A percentile compares a stretch with the other conserved stretches of the same genome.
These are phyloP conservation scores for Seriola rivoliana DNA, from an alignment of 2,113 vertebrate genomes.

Conservation along the genomic window DNA sequence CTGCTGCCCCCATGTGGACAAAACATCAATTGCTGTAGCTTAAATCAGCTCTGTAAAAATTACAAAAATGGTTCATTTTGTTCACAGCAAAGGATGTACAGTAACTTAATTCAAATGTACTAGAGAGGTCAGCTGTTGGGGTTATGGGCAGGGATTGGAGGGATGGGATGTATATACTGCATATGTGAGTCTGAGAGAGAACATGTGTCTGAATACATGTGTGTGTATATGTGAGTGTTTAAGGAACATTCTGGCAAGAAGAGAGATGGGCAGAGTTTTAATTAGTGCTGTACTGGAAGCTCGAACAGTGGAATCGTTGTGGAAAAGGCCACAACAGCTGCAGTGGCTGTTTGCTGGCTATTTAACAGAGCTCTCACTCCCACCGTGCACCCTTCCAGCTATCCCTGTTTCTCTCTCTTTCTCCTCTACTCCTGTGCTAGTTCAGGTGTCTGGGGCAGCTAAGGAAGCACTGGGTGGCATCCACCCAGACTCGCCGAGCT, in stretches of 20 bases:
- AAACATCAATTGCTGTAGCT: slow-evolving; percentile 51
- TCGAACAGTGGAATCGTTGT: slow-evolving; percentile 78
- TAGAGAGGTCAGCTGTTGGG: slow-evolving; percentile 5
- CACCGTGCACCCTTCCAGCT: slow-evolving; percentile 18
- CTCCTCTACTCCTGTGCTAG: slow-evolving; percentile 60
- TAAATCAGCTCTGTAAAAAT: slow-evolving; percentile 37
- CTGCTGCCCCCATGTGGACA: slow-evolving; percentile 9
- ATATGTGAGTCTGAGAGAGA: neutral
- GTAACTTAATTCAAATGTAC: slow-evolving; percentile 49
- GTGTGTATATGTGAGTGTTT: slow-evolving; percentile 31
- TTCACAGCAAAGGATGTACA: slow-evolving; percentile 43
- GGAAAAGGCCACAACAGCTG: slow-evolving; percentile 75
- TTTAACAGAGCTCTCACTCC: slow-evolving; percentile 57
- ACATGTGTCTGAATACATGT: slow-evolving; percentile 30
- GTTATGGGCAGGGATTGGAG: no score
- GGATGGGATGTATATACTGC: no score
- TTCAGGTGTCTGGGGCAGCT: slow-evolving; percentile 78
- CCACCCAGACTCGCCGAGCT: slow-evolving; percentile 62
- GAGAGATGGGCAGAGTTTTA: slow-evolving; percentile 70
- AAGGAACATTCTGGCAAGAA: slow-evolving; percentile 58
- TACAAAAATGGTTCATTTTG: slow-evolving; percentile 52
- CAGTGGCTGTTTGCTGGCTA: slow-evolving; percentile 58
- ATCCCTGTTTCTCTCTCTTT: slow-evolving; percentile 29
- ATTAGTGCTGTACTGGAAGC: slow-evolving; percentile 69
- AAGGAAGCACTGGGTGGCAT: slow-evolving; percentile 74